phyloP scores from a whole-genome alignment of 2,797 vertebrate genomes.

The Anableps anableps region DNA sequence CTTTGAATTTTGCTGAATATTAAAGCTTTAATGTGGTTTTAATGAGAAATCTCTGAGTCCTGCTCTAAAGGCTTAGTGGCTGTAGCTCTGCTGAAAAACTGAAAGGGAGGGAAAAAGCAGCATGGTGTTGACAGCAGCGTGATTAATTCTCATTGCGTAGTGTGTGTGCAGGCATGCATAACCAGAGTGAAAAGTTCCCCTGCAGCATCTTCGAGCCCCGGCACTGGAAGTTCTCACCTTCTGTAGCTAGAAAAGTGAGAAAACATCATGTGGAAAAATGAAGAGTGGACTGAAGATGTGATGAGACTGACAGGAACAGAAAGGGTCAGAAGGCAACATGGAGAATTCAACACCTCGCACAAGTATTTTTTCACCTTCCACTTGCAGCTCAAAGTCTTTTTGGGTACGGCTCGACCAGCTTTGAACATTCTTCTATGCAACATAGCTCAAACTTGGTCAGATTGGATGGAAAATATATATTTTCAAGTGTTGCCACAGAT shows the following conservation, averaged over 20 bases:
- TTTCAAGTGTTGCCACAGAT: background rate
- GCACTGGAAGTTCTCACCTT: constrained; percentile 34
- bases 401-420: background rate
- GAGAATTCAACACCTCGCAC: background rate
- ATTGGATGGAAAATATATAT: background rate
- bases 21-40: constrained; percentile 54
- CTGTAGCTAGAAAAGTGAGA: constrained; percentile 16
- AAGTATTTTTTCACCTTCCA: background rate
- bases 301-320: constrained; percentile 11
- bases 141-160: constrained; percentile 34
- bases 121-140: constrained; percentile 13
- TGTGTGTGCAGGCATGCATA: background rate
- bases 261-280: constrained; percentile 12
- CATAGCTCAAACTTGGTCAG: background rate
- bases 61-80: constrained; percentile 34
- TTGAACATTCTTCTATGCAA: background rate
- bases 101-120: background rate
- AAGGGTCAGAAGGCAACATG: background rate
- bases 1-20: constrained; percentile 47
- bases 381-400: background rate
- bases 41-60: constrained; percentile 48
- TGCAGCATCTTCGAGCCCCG: constrained; percentile 17
- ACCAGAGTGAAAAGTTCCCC: background rate
- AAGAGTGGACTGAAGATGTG: background rate
- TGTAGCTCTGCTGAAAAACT: constrained; percentile 23